Evolutionary conservation across 2,888 invertebrate genomes (phyloP).

Genomic region (Tetramorium bicarinatum): DNA sequence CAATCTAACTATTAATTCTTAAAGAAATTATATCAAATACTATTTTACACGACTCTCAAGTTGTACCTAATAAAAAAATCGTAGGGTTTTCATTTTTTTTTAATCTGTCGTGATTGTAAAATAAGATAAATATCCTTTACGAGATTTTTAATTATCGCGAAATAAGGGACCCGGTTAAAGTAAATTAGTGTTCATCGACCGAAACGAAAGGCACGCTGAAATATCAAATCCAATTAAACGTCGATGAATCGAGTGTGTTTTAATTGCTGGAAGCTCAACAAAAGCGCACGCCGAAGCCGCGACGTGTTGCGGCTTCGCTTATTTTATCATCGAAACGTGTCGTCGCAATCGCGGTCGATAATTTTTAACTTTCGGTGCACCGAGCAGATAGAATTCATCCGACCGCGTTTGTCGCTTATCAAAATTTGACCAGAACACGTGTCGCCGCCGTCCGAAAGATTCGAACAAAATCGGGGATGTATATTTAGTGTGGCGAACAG

Average conservation of each 20-base stretch:
- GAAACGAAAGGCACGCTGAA: background rate
- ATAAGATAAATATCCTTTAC: background rate
- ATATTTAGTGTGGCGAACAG: constrained; percentile 64
- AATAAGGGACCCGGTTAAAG: background rate
- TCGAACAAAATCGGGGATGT: constrained; percentile 34
- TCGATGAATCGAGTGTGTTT: constrained; percentile 26
- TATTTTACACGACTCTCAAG: background rate
- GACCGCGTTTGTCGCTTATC: constrained; percentile 44
- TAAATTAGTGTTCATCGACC: background rate
- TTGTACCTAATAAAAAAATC: background rate
- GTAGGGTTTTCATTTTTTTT: background rate
- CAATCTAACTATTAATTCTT: background rate
- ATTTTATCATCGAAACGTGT: constrained; percentile 44
- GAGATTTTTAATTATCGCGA: too few relatives aligned
- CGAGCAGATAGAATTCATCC: constrained; percentile 39
- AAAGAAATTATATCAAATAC: background rate
- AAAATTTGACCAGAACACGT: constrained; percentile 59
- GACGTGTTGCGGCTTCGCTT: constrained; percentile 15
- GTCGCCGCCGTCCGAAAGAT: constrained; percentile 39
- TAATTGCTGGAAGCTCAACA: constrained; percentile 18
- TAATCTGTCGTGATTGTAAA: background rate
- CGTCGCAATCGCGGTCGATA: constrained; percentile 9
- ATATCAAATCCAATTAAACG: constrained; percentile 17
- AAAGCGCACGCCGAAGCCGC: constrained; percentile 8
- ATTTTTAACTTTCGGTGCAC: constrained; percentile 37